Evolutionary conservation across 2,797 vertebrate species (phyloP).

Genomic region (Heliangelus exortis): DNA sequence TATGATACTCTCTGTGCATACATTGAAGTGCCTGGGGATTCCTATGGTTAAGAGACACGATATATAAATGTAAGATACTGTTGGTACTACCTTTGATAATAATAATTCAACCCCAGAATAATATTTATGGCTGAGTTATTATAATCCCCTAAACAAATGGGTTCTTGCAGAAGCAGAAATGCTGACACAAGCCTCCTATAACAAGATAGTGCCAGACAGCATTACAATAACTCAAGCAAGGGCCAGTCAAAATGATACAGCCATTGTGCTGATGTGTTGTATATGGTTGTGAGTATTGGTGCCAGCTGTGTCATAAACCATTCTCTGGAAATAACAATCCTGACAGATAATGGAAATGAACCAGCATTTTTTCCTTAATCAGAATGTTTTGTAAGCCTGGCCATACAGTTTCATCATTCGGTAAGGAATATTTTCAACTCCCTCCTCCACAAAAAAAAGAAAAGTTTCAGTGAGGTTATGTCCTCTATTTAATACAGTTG

Average conservation of each 20-base stretch:
- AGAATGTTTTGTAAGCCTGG: not conserved
- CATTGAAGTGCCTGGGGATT: not conserved
- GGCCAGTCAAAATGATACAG: slow-evolving; percentile 37
- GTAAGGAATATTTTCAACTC: not conserved
- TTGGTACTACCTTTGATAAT: slow-evolving; percentile 14
- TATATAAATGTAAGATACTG: slow-evolving; percentile 7
- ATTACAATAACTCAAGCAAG: slow-evolving; percentile 55
- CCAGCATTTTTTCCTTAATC: slow-evolving; percentile 23
- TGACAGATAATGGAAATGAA: slow-evolving; percentile 19
- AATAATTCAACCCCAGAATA: slow-evolving; percentile 40
- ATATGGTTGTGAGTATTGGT: slow-evolving; percentile 7
- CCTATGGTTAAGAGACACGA: not conserved
- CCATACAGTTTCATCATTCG: not conserved
- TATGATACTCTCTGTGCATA: not conserved
- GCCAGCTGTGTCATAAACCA: slow-evolving; percentile 53
- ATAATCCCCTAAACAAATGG: slow-evolving; percentile 33
- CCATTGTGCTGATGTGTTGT: slow-evolving; percentile 11
- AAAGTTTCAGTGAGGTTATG: slow-evolving; percentile 5
- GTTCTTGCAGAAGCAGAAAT: slow-evolving; percentile 40
- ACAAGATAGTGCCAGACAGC: slow-evolving; percentile 23
- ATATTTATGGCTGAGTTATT: slow-evolving; percentile 25
- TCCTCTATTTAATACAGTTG: slow-evolving; percentile 52
- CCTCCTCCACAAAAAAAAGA: not conserved
- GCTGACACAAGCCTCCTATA: slow-evolving; percentile 38
- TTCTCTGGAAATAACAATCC: slow-evolving; percentile 19